These are phyloP conservation scores for Eristalinus aeneus DNA, from an alignment of 2,888 invertebrate species.

Conservation along the genomic window DNA sequence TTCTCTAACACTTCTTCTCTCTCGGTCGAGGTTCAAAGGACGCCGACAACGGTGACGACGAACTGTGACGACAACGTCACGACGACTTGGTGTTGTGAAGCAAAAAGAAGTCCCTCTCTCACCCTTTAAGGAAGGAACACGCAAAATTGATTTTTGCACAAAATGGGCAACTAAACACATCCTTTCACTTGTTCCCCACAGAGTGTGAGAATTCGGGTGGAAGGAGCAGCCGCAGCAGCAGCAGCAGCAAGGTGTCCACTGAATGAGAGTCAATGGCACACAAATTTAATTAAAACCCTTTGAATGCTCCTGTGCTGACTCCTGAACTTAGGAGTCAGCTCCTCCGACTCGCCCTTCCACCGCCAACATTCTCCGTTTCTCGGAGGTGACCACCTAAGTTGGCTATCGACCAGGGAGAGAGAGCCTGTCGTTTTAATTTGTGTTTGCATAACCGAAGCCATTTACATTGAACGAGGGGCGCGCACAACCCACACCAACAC, in stretches of 20 bases:
- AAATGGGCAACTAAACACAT: conserved; percentile 53
- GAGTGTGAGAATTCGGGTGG: neutral
- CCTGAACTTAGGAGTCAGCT: conserved; percentile 52
- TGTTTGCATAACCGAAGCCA: conserved; percentile 67
- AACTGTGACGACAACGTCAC: neutral
- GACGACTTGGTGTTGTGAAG: neutral
- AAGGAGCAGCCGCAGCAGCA: neutral
- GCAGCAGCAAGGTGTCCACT: neutral
- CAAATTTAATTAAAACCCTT: conserved; percentile 70
- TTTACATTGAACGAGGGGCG: conserved; percentile 26
- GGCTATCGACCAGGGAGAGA: conserved; percentile 34
- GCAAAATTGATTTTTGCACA: conserved; percentile 66
- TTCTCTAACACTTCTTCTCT: conserved; percentile 45
- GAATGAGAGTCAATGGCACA: conserved; percentile 65
- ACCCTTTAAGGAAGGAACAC: conserved; percentile 49
- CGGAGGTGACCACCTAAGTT: neutral
- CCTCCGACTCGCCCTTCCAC: neutral
- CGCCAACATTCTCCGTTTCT: neutral
- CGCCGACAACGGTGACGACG: neutral
- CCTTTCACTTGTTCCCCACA: neutral
- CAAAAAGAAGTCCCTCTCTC: neutral
- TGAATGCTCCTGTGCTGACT: conserved; percentile 66
- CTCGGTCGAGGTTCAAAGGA: neutral
- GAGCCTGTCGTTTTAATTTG: conserved; percentile 66
- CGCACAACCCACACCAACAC: conserved; percentile 3